Evolutionary conservation across 2,113 vertebrate species (phyloP), one percentile per base, ranked within the genome.

Genomic region (Speoplatyrhinus poulsoni): DNA sequence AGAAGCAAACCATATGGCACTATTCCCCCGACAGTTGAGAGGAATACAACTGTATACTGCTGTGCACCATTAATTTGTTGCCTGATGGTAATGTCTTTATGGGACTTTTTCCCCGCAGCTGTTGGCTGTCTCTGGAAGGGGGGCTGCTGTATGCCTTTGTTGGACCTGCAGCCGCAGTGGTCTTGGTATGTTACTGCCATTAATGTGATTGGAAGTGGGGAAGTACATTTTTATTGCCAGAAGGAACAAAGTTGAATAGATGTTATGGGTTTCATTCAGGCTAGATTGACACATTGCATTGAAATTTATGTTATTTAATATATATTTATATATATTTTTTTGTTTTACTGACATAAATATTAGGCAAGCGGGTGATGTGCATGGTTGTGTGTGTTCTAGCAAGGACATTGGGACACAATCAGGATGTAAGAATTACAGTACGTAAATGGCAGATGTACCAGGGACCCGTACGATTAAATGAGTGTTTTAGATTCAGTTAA

Each of bases 61-160:
- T 77, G 86, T 83, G 81, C 77, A 19, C 79, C 77, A 67, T 83
- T 89, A 87, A 89, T 82, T 83, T 88, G 62, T 76, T 80, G 56
- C 69, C 77, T 55, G 82, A 89, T 92, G 91, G 92, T 94, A 91
- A 93, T 93, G 92, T 87, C 85, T 91, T 88, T 89, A 91, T 94
- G 90, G 89, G 75, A 83, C 74, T 85, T 82, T 80, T 79, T 76
- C 49, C 69, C 76, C 75, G 71, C 91, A 99, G 97, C 86, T 99
- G 97, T 90, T 99, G 97, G 97, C 92, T 99, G 32, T 99, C 98
- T 91, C 95, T 99, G 62, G 98, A 99, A 94, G 97, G 97, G 73
- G 98, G 98, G 46, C 95, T 99, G 1, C 95, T 99, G 60, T 99
- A 99, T 57, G 98, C 97, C 74, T 99, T 99, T 69, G 98, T 99